A percentile compares a stretch with the other conserved stretches of the same genome.
Evolutionary conservation across 2,888 invertebrate species (phyloP).

Genomic region (Epistrophe eligans): DNA sequence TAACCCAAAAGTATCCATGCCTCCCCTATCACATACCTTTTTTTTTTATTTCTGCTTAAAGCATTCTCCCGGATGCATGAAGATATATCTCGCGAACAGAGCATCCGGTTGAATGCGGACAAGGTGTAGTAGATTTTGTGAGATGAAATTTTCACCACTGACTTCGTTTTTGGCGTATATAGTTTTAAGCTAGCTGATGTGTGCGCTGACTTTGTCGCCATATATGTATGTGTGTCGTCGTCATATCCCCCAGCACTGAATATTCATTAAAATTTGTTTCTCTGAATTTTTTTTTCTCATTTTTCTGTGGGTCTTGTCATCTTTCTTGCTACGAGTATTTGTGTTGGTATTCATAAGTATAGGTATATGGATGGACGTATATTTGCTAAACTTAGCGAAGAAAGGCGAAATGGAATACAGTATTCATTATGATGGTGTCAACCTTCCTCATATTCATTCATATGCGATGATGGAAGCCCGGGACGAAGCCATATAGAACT

Average conservation of each 20-base stretch:
- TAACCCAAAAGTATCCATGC: background rate
- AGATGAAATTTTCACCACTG: conserved; percentile 46
- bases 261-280: conserved; percentile 70
- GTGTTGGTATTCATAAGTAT: no score
- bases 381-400: conserved; percentile 37
- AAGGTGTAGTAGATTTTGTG: conserved; percentile 32
- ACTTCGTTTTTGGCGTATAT: conserved; percentile 25
- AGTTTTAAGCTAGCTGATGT: background rate
- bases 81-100: conserved; percentile 6
- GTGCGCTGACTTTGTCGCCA: background rate
- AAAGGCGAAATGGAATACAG: conserved; percentile 28
- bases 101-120: conserved; percentile 26
- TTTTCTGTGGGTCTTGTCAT: conserved; percentile 21
- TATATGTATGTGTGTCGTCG: conserved; percentile 3
- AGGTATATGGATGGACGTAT: conserved; percentile 27
- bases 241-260: conserved; percentile 35
- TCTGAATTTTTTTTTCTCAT: conserved; percentile 35
- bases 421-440: conserved; percentile 42
- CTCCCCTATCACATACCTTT: background rate
- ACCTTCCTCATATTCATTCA: conserved; percentile 37
- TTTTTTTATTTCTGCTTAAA: background rate
- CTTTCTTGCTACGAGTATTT: no score
- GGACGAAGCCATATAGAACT: background rate
- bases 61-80: background rate
- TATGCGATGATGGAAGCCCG: background rate